A percentile compares a stretch with the other conserved stretches of the same genome.
Conservation (phyloP, 2,113 vertebrate genomes). For the Zootoca vivipara region DNA sequence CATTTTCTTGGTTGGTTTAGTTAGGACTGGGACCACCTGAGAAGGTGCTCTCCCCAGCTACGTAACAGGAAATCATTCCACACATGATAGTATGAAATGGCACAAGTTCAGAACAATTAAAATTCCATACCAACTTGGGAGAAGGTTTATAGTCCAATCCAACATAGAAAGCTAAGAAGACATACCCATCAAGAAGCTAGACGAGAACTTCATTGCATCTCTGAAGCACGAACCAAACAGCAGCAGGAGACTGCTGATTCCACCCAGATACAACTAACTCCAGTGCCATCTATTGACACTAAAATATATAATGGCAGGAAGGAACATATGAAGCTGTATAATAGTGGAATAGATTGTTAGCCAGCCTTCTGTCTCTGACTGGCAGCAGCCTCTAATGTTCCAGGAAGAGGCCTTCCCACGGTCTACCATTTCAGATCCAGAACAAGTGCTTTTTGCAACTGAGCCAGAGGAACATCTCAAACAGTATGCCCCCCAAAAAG, state of each 20-base stretch:
- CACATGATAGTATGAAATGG: constrained; percentile 3
- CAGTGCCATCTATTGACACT: too few relatives aligned
- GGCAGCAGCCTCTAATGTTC: background rate
- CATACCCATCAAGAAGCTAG: too few relatives aligned
- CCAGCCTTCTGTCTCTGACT: background rate
- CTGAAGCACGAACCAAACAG: too few relatives aligned
- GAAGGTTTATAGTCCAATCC: background rate
- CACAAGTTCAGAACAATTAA: background rate
- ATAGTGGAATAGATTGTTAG: background rate
- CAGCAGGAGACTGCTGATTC: too few relatives aligned
- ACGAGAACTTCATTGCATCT: too few relatives aligned
- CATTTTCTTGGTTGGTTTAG: constrained; percentile 25
- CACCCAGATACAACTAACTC: too few relatives aligned
- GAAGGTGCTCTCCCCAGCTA: accelerated
- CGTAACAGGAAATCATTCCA: background rate
- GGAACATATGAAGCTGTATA: too few relatives aligned
- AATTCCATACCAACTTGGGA: background rate
- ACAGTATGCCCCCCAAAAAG: too few relatives aligned
- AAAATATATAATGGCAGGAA: too few relatives aligned
- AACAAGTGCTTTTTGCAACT: too few relatives aligned
- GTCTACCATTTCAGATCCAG: background rate
- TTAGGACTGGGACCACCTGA: background rate
- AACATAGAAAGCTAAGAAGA: background rate
- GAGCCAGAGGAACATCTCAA: too few relatives aligned
- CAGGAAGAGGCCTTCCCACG: background rate